phyloP scores from a whole-genome alignment of 2,797 vertebrate species.

The Hirundo rustica region DNA sequence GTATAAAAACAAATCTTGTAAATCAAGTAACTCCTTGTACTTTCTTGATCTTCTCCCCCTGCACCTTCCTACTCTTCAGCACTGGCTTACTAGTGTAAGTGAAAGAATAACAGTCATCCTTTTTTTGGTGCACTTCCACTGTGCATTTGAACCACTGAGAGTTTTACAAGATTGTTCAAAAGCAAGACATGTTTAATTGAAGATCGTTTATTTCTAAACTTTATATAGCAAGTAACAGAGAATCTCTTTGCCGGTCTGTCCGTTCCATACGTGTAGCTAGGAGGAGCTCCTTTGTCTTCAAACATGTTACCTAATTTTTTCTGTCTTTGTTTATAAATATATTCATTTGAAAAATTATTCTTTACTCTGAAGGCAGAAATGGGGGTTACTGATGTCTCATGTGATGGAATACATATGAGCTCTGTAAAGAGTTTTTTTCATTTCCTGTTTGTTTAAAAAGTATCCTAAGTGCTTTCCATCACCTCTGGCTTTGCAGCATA shows the following conservation, averaged over 20 bases:
- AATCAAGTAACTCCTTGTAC: neutral
- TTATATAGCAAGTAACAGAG: neutral
- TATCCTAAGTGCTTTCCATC: neutral
- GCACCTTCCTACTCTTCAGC: neutral
- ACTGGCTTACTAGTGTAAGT: neutral
- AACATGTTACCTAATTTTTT: neutral
- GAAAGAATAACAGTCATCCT: neutral
- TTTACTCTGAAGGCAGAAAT: conserved; percentile 18
- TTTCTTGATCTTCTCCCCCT: neutral
- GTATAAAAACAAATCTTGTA: neutral
- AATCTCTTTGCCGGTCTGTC: neutral
- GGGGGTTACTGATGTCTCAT: neutral
- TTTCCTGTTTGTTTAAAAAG: conserved; percentile 21
- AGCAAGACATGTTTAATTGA: neutral
- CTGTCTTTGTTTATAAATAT: neutral
- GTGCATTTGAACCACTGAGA: neutral
- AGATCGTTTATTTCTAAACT: neutral
- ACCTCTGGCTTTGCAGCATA: neutral
- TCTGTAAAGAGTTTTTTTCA: neutral
- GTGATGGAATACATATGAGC: neutral
- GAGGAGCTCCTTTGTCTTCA: neutral
- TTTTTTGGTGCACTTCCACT: neutral
- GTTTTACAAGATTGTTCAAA: neutral
- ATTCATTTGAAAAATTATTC: neutral
- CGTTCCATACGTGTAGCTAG: neutral